Evolutionary conservation across 2,113 vertebrate species (phyloP).

Genomic region (Oreochromis spilurus): DNA sequence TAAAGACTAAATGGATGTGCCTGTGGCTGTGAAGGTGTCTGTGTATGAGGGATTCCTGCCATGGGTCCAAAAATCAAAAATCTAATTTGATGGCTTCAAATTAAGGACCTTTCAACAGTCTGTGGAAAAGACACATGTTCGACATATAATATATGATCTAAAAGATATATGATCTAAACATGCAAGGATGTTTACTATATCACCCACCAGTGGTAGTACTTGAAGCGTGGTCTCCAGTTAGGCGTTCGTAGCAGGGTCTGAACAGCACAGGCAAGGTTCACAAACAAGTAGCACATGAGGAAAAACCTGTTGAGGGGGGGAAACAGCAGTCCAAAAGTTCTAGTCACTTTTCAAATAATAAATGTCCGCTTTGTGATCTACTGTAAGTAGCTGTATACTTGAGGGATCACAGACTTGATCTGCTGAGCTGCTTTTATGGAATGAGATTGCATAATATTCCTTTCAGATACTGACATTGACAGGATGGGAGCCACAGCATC

Average conservation of each 20-base stretch:
- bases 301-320: slow-evolving; percentile 81
- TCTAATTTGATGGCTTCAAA: not conserved
- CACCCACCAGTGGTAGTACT: slow-evolving; percentile 74
- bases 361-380: not conserved
- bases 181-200: not conserved
- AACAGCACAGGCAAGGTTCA: slow-evolving; percentile 92
- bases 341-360: not conserved
- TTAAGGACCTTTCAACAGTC: not conserved
- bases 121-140: not conserved
- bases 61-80: not conserved
- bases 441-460: not conserved
- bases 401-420: not conserved
- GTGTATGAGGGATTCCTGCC: not conserved
- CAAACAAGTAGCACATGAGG: slow-evolving; percentile 97
- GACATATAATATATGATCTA: not conserved
- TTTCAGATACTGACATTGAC: slow-evolving; percentile 82
- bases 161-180: not conserved
- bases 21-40: not conserved
- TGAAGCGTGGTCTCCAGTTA: slow-evolving; percentile 85
- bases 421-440: not conserved
- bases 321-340: not conserved
- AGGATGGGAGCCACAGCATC: slow-evolving; percentile 94
- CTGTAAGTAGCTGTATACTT: not conserved
- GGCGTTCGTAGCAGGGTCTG: slow-evolving; percentile 91
- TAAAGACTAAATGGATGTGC: not conserved